Conservation (phyloP, 2,797 vertebrate species). For the Melanotaenia nigrans region DNA sequence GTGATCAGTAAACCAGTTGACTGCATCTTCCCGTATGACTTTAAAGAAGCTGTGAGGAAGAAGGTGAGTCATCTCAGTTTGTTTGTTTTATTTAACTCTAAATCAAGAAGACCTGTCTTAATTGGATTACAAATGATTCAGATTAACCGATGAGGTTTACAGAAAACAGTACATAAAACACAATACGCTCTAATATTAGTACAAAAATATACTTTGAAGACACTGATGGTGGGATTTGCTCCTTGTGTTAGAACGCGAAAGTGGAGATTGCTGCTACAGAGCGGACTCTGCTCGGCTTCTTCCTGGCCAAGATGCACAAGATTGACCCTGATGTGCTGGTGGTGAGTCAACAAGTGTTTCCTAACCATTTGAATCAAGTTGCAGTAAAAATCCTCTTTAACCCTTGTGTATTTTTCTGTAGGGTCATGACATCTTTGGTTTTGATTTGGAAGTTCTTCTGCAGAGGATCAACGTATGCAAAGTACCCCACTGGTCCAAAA, state of each 20-base stretch:
- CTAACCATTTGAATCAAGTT: neutral
- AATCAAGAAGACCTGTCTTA: neutral
- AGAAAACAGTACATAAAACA: too few relatives aligned
- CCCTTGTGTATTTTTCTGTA: constrained; percentile 38
- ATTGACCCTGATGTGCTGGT: constrained; percentile 97
- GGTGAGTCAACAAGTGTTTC: constrained; percentile 81
- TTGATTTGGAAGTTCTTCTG: constrained; percentile 96
- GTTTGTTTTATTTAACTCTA: neutral
- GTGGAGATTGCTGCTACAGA: constrained; percentile 94
- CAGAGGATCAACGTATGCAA: constrained; percentile 93
- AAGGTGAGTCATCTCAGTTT: constrained; percentile 82
- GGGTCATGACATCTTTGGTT: constrained; percentile 95
- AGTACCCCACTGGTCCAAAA: constrained; percentile 98
- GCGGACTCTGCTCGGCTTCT: constrained; percentile 93
- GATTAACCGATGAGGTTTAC: too few relatives aligned
- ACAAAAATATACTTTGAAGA: neutral
- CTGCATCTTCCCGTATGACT: constrained; percentile 95
- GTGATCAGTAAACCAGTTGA: constrained; percentile 92
- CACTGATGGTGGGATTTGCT: neutral
- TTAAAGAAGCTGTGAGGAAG: constrained; percentile 87
- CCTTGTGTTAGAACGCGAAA: constrained; percentile 86
- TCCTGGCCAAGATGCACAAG: constrained; percentile 97
- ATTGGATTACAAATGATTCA: too few relatives aligned
- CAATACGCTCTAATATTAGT: too few relatives aligned
- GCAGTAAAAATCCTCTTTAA: neutral